phyloP scores from a whole-genome alignment of 2,113 vertebrate genomes.

The human (Homo sapiens) region DNA sequence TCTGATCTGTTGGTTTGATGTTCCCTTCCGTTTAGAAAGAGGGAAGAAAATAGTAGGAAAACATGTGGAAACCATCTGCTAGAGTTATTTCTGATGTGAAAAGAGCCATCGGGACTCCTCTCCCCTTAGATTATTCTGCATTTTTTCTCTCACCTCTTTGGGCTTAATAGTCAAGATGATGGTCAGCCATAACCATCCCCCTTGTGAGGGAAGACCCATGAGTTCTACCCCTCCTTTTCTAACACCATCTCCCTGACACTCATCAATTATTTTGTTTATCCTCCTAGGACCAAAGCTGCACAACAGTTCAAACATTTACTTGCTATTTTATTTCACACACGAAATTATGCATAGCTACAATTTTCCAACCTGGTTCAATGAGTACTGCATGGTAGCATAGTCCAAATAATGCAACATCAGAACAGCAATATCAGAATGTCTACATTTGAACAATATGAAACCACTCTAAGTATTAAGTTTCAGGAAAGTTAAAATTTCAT shows the following conservation, averaged over 20 bases:
- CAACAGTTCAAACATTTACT: not conserved
- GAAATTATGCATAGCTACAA: not conserved
- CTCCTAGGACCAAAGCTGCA: not conserved
- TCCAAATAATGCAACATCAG: not conserved
- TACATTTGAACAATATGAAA: conserved; percentile 39
- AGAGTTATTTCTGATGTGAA: not conserved
- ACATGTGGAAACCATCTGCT: not conserved
- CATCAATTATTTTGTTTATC: not conserved
- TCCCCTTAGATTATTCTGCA: not conserved
- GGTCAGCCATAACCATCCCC: not conserved
- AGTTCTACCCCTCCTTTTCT: not conserved
- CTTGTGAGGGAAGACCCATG: not conserved
- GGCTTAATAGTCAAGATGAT: not conserved
- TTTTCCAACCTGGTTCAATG: not conserved
- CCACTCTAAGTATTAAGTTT: not conserved
- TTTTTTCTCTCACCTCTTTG: not conserved
- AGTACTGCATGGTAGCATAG: not conserved
- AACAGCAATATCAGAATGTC: not conserved
- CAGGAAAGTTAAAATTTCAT: not conserved
- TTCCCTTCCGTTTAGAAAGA: not conserved
- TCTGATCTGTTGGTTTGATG: not conserved
- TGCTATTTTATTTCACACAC: not conserved
- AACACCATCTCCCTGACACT: not conserved
- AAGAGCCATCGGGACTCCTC: not conserved
- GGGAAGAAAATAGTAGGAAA: not conserved